Conservation (phyloP, 2,113 vertebrate genomes). For the Elachura formosa region DNA sequence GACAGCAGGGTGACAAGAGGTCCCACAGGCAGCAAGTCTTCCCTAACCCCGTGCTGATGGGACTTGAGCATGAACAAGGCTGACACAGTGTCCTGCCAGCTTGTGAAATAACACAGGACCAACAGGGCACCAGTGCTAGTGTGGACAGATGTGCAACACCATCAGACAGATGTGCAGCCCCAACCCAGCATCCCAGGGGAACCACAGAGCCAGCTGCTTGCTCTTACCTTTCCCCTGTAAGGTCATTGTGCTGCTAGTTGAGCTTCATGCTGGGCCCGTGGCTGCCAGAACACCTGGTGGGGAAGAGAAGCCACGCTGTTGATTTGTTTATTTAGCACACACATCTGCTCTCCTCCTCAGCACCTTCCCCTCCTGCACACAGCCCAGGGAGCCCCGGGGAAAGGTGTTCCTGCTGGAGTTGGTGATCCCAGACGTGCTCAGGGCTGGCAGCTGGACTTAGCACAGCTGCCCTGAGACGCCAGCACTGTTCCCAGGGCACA, state of each 20-base stretch:
- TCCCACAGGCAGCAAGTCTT: background rate
- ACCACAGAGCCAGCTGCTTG: rapidly evolving
- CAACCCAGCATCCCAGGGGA: background rate
- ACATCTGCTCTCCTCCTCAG: background rate
- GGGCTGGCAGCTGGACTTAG: rapidly evolving
- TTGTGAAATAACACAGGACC: background rate
- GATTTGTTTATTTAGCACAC: background rate
- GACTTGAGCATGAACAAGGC: background rate
- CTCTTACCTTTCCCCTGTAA: background rate
- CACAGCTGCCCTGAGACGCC: background rate
- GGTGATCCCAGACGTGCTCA: background rate
- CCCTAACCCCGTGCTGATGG: background rate
- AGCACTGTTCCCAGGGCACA: background rate
- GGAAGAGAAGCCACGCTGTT: background rate
- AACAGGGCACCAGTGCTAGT: rapidly evolving
- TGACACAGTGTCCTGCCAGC: background rate
- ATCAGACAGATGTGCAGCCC: background rate
- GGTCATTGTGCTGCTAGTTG: background rate
- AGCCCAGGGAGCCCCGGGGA: background rate
- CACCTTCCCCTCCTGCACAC: background rate
- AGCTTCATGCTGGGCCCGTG: background rate
- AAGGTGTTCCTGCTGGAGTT: background rate
- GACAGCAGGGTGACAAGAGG: background rate
- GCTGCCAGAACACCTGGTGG: background rate
- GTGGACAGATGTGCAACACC: background rate